Percentiles rank a stretch among this genome's conserved stretches.
Evolutionary conservation across 2,888 invertebrate genomes (phyloP).

Genomic region (Thecocarcelia acutangulata): DNA sequence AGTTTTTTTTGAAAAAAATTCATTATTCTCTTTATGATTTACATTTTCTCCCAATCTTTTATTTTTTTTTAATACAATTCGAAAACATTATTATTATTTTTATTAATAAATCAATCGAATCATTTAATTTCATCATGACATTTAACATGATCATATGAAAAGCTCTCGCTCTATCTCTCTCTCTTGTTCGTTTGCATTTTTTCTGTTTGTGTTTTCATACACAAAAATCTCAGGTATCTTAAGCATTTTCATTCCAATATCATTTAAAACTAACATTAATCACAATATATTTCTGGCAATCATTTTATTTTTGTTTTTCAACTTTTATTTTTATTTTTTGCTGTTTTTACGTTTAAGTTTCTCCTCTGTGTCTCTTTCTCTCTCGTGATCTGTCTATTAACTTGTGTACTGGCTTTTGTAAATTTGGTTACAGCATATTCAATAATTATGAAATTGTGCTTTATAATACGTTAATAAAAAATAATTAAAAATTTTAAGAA

Average conservation of each 20-base stretch:
- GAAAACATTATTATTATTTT: conserved; percentile 35
- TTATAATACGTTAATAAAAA: background rate
- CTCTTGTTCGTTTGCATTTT: conserved; percentile 4
- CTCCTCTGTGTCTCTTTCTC: background rate
- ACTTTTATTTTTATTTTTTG: conserved; percentile 7
- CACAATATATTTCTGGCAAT: too few relatives aligned
- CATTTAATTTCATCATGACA: conserved; percentile 43
- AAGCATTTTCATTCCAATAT: too few relatives aligned
- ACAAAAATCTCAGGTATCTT: too few relatives aligned
- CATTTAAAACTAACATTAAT: too few relatives aligned
- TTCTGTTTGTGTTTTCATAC: background rate
- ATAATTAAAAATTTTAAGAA: conserved; percentile 6
- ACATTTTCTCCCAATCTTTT: conserved; percentile 37
- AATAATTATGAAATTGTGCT: background rate
- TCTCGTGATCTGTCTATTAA: background rate
- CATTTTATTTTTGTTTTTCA: too few relatives aligned
- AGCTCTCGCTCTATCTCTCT: conserved; percentile 30
- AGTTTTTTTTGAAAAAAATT: conserved; percentile 78
- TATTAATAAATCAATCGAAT: conserved; percentile 11
- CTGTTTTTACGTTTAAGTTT: conserved; percentile 4
- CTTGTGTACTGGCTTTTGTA: conserved; percentile 14
- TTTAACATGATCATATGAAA: conserved; percentile 42
- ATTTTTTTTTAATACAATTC: conserved; percentile 8
- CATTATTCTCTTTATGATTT: conserved; percentile 58
- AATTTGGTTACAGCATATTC: background rate